phyloP scores from a whole-genome alignment of 2,888 invertebrate genomes.

The Heteromyza rotundicornis region DNA sequence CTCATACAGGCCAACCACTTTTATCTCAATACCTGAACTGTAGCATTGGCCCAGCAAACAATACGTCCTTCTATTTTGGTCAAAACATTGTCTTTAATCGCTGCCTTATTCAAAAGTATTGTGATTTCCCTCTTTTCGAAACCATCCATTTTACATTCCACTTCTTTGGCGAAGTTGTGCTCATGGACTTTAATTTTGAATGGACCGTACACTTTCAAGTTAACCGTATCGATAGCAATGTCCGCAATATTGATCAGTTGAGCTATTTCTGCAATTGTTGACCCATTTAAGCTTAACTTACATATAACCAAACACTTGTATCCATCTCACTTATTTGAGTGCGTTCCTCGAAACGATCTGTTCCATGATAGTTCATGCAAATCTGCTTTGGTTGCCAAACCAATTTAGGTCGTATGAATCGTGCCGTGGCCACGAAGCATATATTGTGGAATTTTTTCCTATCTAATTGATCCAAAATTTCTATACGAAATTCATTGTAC shows the following conservation, averaged over 20 bases:
- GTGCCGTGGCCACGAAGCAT: constrained; percentile 34
- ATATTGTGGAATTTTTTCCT: constrained; percentile 38
- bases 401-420: constrained; percentile 40
- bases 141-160: constrained; percentile 30
- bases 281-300: background rate
- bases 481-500: constrained; percentile 42
- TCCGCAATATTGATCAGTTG: constrained; percentile 32
- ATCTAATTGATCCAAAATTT: constrained; percentile 40
- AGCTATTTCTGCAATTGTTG: constrained; percentile 30
- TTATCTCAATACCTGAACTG: constrained; percentile 37
- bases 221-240: constrained; percentile 19
- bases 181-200: constrained; percentile 46
- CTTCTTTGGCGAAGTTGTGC: constrained; percentile 31
- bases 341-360: constrained; percentile 37
- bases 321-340: constrained; percentile 24
- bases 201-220: constrained; percentile 41
- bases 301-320: background rate
- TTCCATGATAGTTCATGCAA: constrained; percentile 38
- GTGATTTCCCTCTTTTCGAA: constrained; percentile 42
- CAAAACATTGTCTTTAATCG: constrained; percentile 34
- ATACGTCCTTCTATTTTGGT: constrained; percentile 43
- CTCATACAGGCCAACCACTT: too few relatives aligned
- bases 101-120: constrained; percentile 37
- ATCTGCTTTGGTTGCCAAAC: constrained; percentile 42
- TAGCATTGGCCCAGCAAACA: constrained; percentile 35